phyloP scores from a whole-genome alignment of 2,888 invertebrate species.

The Xanthorhoe spadicearia region DNA sequence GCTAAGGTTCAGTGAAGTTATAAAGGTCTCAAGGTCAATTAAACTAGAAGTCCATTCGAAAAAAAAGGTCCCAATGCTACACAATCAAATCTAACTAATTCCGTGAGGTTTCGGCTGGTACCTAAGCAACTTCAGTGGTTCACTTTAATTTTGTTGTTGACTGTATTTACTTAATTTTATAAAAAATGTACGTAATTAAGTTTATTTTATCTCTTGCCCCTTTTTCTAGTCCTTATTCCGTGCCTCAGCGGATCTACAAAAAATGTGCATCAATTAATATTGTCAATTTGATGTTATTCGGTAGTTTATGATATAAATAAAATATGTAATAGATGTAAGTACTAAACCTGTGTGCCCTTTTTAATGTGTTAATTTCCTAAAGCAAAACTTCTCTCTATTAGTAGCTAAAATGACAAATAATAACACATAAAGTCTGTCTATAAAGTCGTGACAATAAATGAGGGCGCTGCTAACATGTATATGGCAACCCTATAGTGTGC shows the following conservation, averaged over 20 bases:
- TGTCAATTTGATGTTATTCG: conserved; percentile 66
- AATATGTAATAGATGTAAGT: conserved; percentile 2
- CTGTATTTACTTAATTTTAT: neutral
- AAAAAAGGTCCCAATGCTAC: too few relatives aligned
- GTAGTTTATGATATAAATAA: conserved; percentile 29
- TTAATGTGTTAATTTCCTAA: conserved; percentile 12
- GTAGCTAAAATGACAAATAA: neutral
- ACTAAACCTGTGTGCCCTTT: conserved; percentile 14
- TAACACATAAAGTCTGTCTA: too few relatives aligned
- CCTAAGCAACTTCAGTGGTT: too few relatives aligned
- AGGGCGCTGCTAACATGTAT: too few relatives aligned
- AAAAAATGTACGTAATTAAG: neutral
- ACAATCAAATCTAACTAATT: too few relatives aligned
- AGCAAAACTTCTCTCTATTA: neutral
- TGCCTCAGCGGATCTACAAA: conserved; percentile 38
- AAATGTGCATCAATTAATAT: conserved; percentile 69
- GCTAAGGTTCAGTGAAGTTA: too few relatives aligned
- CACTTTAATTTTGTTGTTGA: neutral
- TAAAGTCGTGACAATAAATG: too few relatives aligned
- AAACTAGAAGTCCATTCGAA: too few relatives aligned
- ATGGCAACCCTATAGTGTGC: too few relatives aligned
- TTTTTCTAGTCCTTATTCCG: conserved; percentile 31
- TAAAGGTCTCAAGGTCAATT: too few relatives aligned
- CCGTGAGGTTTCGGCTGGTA: too few relatives aligned
- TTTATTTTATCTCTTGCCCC: conserved; percentile 9